Evolutionary conservation across 2,113 vertebrate species (phyloP).

Genomic region (Nyctibius bracteatus): DNA sequence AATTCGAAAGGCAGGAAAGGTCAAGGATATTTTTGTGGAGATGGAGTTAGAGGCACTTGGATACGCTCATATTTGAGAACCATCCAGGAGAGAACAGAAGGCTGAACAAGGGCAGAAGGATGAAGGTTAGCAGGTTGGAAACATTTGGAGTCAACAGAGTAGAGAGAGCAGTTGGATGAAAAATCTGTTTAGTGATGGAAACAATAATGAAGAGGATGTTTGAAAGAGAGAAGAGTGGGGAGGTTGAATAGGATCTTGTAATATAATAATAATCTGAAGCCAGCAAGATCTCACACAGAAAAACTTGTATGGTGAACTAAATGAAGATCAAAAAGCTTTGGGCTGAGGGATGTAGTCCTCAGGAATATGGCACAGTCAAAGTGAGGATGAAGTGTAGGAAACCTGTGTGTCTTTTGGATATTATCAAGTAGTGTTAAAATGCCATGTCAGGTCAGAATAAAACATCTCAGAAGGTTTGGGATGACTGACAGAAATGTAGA

Average conservation of each 20-base stretch:
- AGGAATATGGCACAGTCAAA: background rate
- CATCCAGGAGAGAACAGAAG: constrained; percentile 60
- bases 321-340: background rate
- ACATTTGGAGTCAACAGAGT: constrained; percentile 49
- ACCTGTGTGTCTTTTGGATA: background rate
- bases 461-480: background rate
- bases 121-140: constrained; percentile 66
- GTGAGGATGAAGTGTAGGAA: background rate
- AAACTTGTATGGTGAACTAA: background rate
- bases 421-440: background rate
- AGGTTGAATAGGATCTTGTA: background rate
- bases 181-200: constrained; percentile 59
- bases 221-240: background rate
- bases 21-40: constrained; percentile 54
- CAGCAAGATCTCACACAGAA: background rate
- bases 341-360: background rate
- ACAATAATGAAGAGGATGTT: constrained; percentile 39
- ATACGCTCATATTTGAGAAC: constrained; percentile 37
- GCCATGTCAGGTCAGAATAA: background rate
- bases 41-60: constrained; percentile 36
- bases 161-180: constrained; percentile 63
- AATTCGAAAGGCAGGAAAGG: constrained; percentile 44
- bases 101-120: constrained; percentile 56
- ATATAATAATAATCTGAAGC: background rate
- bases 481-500: background rate